phyloP scores from a whole-genome alignment of 1,140 invertebrate genomes.

The Macrostomum lignano region DNA sequence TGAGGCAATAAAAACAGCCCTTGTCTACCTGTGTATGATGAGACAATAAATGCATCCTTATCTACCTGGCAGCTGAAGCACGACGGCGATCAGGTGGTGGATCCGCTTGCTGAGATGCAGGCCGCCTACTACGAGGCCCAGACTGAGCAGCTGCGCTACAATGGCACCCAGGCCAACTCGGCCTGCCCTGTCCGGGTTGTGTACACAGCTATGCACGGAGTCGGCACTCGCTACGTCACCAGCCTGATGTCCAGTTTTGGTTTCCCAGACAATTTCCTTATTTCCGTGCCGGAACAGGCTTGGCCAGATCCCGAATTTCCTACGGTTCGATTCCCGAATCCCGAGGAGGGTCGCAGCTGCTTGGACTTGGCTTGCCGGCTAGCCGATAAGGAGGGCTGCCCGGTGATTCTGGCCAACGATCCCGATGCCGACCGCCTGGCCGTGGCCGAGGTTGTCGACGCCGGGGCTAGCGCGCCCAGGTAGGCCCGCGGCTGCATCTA shows the following conservation, averaged over 20 bases:
- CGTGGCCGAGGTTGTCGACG: constrained; percentile 43
- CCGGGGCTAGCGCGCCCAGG: too few species aligned
- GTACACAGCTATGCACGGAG: constrained; percentile 91
- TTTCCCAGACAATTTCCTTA: constrained; percentile 42
- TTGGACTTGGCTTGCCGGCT: constrained; percentile 32
- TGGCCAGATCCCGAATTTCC: constrained; percentile 80
- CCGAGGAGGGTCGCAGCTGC: constrained; percentile 71
- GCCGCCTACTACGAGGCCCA: constrained; percentile 38
- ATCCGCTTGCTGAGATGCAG: constrained; percentile 33
- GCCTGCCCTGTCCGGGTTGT: constrained; percentile 2
- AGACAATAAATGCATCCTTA: too few species aligned
- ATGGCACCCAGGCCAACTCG: constrained; percentile 10
- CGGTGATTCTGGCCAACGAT: constrained; percentile 74
- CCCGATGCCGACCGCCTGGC: constrained; percentile 88
- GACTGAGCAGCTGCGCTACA: constrained; percentile 18
- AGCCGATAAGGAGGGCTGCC: constrained; percentile 40
- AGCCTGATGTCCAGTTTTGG: constrained; percentile 44
- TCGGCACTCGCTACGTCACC: constrained; percentile 50
- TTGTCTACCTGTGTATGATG: too few species aligned
- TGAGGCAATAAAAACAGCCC: too few species aligned
- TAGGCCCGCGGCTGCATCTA: too few species aligned
- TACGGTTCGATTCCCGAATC: constrained; percentile 85
- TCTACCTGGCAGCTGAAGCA: too few species aligned
- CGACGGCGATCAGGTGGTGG: constrained; percentile 8
- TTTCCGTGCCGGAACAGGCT: constrained; percentile 52